Percentiles rank a stretch among this genome's conserved stretches.
Conservation (phyloP, 2,888 invertebrate species). For the Entomobrya proxima region DNA sequence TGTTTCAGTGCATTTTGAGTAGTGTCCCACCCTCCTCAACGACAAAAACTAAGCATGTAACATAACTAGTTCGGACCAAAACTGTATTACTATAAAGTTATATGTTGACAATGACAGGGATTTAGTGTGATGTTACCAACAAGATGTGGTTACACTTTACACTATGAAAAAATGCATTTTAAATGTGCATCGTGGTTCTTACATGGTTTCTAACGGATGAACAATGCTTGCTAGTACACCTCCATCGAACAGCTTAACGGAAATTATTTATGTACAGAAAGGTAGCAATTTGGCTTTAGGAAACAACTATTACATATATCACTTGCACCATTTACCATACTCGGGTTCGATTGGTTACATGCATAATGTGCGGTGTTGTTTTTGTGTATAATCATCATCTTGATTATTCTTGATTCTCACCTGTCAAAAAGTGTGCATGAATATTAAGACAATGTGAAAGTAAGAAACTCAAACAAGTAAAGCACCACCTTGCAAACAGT, state of each 20-base stretch:
- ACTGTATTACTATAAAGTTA: no score
- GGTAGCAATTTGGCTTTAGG: background rate
- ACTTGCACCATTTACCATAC: background rate
- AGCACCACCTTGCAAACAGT: conserved; percentile 3
- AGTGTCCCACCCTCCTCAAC: no score
- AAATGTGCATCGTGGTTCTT: no score
- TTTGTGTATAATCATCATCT: background rate
- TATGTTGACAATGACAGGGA: no score
- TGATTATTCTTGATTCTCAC: conserved; percentile 9
- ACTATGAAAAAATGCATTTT: no score
- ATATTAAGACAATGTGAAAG: conserved; percentile 11
- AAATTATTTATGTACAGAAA: background rate
- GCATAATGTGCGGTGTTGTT: no score
- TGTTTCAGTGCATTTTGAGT: no score
- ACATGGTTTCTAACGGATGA: background rate
- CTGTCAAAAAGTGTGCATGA: background rate
- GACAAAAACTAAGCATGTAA: no score
- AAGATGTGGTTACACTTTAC: no score
- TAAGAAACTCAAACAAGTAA: no score
- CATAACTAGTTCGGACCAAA: no score
- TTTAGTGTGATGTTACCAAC: no score
- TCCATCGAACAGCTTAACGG: background rate
- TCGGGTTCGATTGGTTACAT: background rate
- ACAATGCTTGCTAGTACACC: background rate
- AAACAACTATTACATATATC: background rate